These are phyloP conservation scores for Heliconius ethilla DNA, from an alignment of 2,888 invertebrate genomes.

Conservation along the genomic window DNA sequence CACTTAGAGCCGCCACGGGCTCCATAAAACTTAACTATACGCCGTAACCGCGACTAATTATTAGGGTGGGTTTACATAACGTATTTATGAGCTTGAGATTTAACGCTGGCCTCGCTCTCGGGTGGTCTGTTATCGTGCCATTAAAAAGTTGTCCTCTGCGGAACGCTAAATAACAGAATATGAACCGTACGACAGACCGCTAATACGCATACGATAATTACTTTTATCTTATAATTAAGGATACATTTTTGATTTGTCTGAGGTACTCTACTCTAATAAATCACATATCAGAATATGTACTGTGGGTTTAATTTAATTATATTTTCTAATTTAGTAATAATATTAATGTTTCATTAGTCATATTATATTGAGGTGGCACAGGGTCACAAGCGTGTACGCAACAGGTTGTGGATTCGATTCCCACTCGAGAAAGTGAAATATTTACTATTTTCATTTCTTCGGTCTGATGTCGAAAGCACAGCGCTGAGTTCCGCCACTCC, in stretches of 20 bases:
- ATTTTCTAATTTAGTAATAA: background rate
- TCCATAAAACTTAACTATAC: slow-evolving; percentile 80
- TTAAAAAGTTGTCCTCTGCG: slow-evolving; percentile 80
- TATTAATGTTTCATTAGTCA: background rate
- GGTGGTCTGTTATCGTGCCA: slow-evolving; percentile 80
- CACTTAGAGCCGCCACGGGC: slow-evolving; percentile 64
- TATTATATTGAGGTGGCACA: too few relatives aligned
- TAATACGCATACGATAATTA: slow-evolving; percentile 44
- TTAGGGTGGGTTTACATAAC: slow-evolving; percentile 81
- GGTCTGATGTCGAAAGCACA: too few relatives aligned
- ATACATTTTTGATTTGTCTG: background rate
- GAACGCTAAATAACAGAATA: slow-evolving; percentile 77
- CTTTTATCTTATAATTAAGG: slow-evolving; percentile 26
- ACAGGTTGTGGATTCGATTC: too few relatives aligned
- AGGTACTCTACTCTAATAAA: background rate
- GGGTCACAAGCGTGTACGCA: too few relatives aligned
- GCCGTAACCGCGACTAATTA: slow-evolving; percentile 80
- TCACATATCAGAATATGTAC: background rate
- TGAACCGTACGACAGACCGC: slow-evolving; percentile 52
- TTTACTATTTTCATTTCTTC: too few relatives aligned
- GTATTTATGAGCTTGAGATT: slow-evolving; percentile 81
- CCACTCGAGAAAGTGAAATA: too few relatives aligned
- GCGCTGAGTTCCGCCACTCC: too few relatives aligned
- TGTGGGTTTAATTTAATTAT: background rate
- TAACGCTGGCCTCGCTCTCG: slow-evolving; percentile 74